Base-by-base conservation (phyloP, 2,888 invertebrate species). In the Blastobasis lacticolella region DNA sequence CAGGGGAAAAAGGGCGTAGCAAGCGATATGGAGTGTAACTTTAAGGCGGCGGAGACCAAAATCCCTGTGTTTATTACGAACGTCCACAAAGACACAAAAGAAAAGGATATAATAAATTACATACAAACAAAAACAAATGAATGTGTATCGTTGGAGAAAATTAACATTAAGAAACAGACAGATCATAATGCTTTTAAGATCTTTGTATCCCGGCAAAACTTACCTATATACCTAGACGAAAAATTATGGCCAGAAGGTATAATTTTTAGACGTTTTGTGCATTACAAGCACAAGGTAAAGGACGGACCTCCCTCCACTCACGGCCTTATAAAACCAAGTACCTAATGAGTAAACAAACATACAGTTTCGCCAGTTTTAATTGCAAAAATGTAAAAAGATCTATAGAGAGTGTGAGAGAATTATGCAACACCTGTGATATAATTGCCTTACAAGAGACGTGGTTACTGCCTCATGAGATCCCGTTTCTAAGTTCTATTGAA, bases 171-270 rank as follows among this genome's bases (percentile, higher is more conserved):
- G 44, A 45, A 43, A 9, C 46, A 51, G 36, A 45, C 45, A n/a
- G 10, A 55, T 36, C 46, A 60, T 38, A 53, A 59, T 1, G 55
- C 58, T 0, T 58, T 51, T 49, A 58, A 60, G 40, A 52, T 58
- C 37, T 57, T 55, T 40, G 48, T 60, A 10, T 46, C n/a, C n/a
- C n/a, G n/a, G n/a, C n/a, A n/a, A n/a, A n/a, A n/a, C n/a, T n/a
- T n/a, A n/a, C n/a, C n/a, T 10, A 5, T 57, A 8, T 60, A 52
- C 41, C 40, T 60, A 6, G 46, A 60, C 47, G 51, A 48, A 2
- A 56, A 51, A 4, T 9, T 58, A n/a, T 60, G 57, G 60, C 58
- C 60, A 0, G 10, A 52, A 10, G 57, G 60, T 5, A 54, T 60
- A 36, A 54, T 54, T 36, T 58, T 60, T 37, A 38, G 57, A 10